Evolutionary conservation across 2,113 vertebrate genomes (phyloP), one percentile per base, ranked within the genome.

Genomic region (Loxodonta africana): DNA sequence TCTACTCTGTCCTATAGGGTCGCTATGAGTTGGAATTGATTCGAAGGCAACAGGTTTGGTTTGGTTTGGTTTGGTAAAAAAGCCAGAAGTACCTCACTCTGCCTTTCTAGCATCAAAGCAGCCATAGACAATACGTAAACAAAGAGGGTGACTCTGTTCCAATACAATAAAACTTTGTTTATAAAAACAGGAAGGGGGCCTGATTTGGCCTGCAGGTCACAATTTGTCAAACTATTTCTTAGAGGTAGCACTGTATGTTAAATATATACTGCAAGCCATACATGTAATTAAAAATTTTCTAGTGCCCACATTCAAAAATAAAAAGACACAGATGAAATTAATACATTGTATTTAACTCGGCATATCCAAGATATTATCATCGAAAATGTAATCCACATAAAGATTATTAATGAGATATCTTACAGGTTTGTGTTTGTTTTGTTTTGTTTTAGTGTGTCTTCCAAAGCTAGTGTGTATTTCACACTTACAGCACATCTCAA

Each of bases 271-370:
- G 26, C 69, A 44, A 71, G 26, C 26, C 41, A 76, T 28, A 80
- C n/a, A 76, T 20, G 25, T 81, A 48, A 74, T 67, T 76, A 26
- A 63, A 80, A 87, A 7, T 44, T 62, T 85, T 94, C 81, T 81
- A 67, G 63, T 76, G 37, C 37, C 37, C 37, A 83, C 33, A 23
- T 53, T 80, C 30, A 83, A 92, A 89, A 87, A 3, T 33, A 21
- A 85, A 90, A 83, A 41, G 14, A 93, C 76, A 93, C 51, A 73
- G 67, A 84, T 78, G 76, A 96, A 91, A 37, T 94, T 69, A 92
- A 88, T 71, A 51, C 82, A 62, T 93, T 78, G 51, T 30, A 93
- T 78, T 83, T 25, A 51, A 83, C 65, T 44, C 60, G 51, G 51
- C 83, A 89, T 85, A 80, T 83, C 65, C 83, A 90, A 73, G 91